Conservation (phyloP, 1,140 invertebrate species). For the Coboldia fuscipes region DNA sequence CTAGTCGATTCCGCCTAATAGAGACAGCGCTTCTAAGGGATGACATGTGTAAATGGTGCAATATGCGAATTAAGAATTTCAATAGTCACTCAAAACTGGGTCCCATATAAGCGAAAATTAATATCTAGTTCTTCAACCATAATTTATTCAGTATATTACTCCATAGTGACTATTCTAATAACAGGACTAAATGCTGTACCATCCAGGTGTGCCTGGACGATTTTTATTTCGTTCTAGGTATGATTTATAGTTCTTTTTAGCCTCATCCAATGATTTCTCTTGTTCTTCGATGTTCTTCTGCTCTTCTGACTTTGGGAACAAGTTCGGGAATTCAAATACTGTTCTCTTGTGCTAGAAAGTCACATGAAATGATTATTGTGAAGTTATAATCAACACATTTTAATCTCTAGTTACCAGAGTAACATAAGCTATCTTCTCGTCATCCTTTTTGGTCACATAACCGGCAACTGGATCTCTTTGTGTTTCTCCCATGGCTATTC, state of each 20-base stretch:
- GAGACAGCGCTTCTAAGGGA: too few relatives aligned
- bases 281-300: conserved; percentile 20
- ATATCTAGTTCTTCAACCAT: too few relatives aligned
- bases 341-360: conserved; percentile 26
- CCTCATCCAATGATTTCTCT: conserved; percentile 24
- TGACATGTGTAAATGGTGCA: too few relatives aligned
- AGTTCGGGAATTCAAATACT: conserved; percentile 31
- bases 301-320: conserved; percentile 20
- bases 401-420: conserved; percentile 39
- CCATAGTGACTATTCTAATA: too few relatives aligned
- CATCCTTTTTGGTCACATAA: conserved; percentile 61
- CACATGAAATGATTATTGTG: conserved; percentile 6
- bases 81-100: too few relatives aligned
- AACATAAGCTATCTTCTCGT: conserved; percentile 62
- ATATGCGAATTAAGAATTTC: too few relatives aligned
- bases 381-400: background rate
- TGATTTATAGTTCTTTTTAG: conserved; percentile 23
- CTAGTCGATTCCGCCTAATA: too few relatives aligned
- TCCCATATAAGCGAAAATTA: too few relatives aligned
- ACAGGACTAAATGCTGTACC: conserved; percentile 26
- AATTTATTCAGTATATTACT: too few relatives aligned
- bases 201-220: conserved; percentile 29
- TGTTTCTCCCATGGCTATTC: conserved; percentile 37
- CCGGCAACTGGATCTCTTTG: conserved; percentile 25
- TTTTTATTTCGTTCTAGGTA: conserved; percentile 26